Evolutionary conservation across 2,797 vertebrate genomes (phyloP), one percentile per base, ranked within the genome.

Genomic region (Lepilemur ruficaudatus): DNA sequence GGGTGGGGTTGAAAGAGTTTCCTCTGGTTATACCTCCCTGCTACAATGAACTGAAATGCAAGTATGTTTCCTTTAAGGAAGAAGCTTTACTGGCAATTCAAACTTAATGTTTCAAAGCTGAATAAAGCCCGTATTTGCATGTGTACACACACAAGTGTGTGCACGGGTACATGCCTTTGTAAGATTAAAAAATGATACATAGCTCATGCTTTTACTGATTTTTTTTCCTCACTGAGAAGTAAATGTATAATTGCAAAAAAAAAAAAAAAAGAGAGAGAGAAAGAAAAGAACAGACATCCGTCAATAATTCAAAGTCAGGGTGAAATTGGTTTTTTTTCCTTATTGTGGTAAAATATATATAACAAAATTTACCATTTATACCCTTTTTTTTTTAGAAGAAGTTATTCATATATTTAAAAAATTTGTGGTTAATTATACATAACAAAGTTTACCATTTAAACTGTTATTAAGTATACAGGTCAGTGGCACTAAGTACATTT

Each of bases 181-280:
- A 81, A 80, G 73, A 82, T 50, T 57, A 55, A 65, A 65, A 92
- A 94, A 91, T 48, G 28, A 94, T 35, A 18, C 1, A 69, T 0
- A 65, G 2, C 41, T 25, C 55, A 88, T 25, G 7, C 1, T 38
- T 2, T 82, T 63, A 73, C 22, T 91, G 48, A 79, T 69, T 67
- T 93, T 94, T 57, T 91, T 57, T 91, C 86, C 38, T 72, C 59
- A n/a, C 38, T 17, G 15, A 85, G n/a, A 57, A 73, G 20, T 61
- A 89, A 78, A 84, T 15, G 17, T 4, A 81, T 25, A 83, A 41
- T 4, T 83, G 61, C 2, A 15, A 70, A 61, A 18, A 61, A 32
- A 38, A 55, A 28, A 41, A 89, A 48, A 35, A 7, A 38, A 38
- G 38, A 50, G 57, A 11, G n/a, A 25, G 12, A 46, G 7, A 61